Conservation (phyloP, 2,113 vertebrate genomes). For the Microcebus griseorufus region DNA sequence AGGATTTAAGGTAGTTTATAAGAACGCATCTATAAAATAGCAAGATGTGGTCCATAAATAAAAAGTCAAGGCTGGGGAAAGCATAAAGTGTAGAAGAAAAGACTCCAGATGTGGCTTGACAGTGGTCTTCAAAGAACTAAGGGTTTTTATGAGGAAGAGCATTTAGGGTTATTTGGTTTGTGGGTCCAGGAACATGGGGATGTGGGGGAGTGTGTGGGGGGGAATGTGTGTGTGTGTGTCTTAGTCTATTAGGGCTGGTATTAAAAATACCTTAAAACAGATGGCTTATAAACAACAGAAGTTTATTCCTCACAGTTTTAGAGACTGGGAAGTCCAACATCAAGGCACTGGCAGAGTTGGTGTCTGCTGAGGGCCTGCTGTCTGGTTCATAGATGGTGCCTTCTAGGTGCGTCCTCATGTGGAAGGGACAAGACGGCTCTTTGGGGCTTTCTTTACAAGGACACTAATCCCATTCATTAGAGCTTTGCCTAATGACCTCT, state of each 20-base stretch:
- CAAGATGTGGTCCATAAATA: constrained; percentile 42
- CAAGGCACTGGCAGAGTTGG: background rate
- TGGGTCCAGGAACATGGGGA: background rate
- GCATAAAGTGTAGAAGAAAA: constrained; percentile 51
- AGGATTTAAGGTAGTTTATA: too few relatives aligned
- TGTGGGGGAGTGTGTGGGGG: too few relatives aligned
- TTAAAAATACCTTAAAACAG: background rate
- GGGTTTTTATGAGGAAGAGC: background rate
- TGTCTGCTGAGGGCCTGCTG: background rate
- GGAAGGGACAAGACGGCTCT: background rate
- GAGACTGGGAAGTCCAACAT: background rate
- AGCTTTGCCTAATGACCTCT: background rate
- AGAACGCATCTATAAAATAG: constrained; percentile 40
- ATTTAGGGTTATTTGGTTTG: background rate
- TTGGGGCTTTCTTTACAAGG: background rate
- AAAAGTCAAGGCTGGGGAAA: constrained; percentile 54
- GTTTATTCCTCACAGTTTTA: background rate
- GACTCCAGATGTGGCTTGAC: constrained; percentile 31
- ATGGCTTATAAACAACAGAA: background rate
- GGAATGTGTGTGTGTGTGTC: too few relatives aligned
- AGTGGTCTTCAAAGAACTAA: constrained; percentile 37
- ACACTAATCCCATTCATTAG: background rate
- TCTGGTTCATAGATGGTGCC: background rate
- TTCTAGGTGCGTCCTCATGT: background rate
- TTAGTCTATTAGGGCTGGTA: background rate